These are phyloP conservation scores for Cecidostiba fungosa DNA, from an alignment of 2,888 invertebrate species.

Conservation along the genomic window DNA sequence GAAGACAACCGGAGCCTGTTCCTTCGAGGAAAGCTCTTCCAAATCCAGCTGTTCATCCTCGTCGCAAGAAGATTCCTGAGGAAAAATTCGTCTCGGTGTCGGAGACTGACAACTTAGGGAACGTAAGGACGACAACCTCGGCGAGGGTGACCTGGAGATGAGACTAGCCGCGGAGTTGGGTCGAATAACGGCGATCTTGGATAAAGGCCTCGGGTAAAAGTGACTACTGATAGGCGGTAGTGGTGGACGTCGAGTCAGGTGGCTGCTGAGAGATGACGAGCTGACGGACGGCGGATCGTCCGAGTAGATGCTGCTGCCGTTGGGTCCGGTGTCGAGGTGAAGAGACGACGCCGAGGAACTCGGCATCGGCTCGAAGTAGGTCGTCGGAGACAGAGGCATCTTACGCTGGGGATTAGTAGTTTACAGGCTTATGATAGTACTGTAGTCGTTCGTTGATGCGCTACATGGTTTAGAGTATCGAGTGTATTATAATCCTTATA, in stretches of 20 bases:
- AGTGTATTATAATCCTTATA: too few relatives aligned
- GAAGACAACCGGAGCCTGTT: slow-evolving; percentile 90
- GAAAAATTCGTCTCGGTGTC: slow-evolving; percentile 65
- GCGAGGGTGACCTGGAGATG: slow-evolving; percentile 67
- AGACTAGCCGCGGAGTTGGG: slow-evolving; percentile 59
- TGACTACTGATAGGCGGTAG: slow-evolving; percentile 58
- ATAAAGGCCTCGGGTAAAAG: slow-evolving; percentile 38
- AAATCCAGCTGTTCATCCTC: slow-evolving; percentile 76
- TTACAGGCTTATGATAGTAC: background rate
- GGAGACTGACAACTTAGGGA: slow-evolving; percentile 76
- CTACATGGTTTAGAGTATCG: background rate
- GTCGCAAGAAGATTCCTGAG: slow-evolving; percentile 78
- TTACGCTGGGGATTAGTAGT: background rate
- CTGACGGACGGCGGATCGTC: slow-evolving; percentile 38
- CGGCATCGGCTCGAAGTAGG: slow-evolving; percentile 65
- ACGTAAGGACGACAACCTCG: background rate
- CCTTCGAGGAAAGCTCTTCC: slow-evolving; percentile 81
- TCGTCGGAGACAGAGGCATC: slow-evolving; percentile 73
- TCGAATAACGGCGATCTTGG: slow-evolving; percentile 59
- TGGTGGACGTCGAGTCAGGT: slow-evolving; percentile 55
- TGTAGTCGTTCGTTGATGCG: background rate
- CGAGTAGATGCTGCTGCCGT: slow-evolving; percentile 38
- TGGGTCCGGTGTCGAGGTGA: background rate
- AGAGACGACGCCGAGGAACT: slow-evolving; percentile 33
- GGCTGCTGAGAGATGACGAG: slow-evolving; percentile 9